Evolutionary conservation across 2,888 invertebrate genomes (phyloP).

Genomic region (Epiblema foenella): DNA sequence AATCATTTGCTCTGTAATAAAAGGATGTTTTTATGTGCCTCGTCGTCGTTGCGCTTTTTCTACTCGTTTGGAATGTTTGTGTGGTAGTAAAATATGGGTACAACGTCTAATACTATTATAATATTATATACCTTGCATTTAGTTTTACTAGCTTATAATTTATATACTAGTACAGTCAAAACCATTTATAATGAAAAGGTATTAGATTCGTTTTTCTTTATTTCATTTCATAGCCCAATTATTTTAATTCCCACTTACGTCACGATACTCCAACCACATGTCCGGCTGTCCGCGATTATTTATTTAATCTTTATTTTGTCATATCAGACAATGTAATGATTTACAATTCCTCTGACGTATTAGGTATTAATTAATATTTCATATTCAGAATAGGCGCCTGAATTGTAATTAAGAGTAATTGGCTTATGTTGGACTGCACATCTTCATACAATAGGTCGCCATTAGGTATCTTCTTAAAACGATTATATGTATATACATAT

Average conservation of each 20-base stretch:
- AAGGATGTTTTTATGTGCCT: background rate
- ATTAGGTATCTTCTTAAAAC: background rate
- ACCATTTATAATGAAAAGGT: background rate
- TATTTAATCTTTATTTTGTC: background rate
- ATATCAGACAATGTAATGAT: background rate
- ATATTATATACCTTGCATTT: background rate
- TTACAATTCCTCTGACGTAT: background rate
- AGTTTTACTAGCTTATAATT: background rate
- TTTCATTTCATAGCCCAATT: background rate
- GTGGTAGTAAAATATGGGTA: background rate
- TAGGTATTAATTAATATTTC: too few relatives aligned
- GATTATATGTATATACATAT: too few relatives aligned
- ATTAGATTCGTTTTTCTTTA: background rate
- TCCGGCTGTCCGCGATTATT: background rate
- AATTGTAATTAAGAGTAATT: too few relatives aligned
- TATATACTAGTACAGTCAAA: background rate
- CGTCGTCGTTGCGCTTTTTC: background rate
- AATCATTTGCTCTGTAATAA: constrained; percentile 1
- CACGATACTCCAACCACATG: too few relatives aligned
- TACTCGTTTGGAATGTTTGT: background rate
- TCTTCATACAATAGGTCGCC: background rate
- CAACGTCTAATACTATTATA: background rate
- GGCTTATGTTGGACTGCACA: background rate
- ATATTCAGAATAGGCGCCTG: too few relatives aligned
- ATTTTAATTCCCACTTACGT: too few relatives aligned